Base-by-base conservation (phyloP, 1,140 invertebrate genomes). In the Camponotus vicinus region DNA sequence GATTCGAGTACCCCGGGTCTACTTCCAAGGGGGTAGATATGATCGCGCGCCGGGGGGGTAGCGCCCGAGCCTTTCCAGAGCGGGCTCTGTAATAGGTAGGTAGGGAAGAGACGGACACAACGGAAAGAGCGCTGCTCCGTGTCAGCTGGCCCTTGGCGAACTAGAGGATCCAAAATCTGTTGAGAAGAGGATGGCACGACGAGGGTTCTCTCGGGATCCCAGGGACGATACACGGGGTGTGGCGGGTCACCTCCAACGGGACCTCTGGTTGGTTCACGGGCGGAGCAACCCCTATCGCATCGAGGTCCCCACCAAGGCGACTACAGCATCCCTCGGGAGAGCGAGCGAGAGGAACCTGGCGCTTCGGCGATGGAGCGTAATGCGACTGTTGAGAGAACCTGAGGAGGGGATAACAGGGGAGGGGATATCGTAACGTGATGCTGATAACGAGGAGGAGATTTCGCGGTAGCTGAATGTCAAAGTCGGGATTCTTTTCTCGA, bases 221-320 rank as follows among this genome's bases (percentile, higher is more conserved):
- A 91, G 89, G 92, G 93, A 94, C 92, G 90, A 93, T 94, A 80
- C 91, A 85, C 90, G 92, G 94, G 95, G 94, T 95, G 95, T 95
- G 95, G 95, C 94, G 92, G 92, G 77, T 89, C 86, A 89, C 89
- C 92, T 91, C 91, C 89, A 93, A 85, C 93, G 91, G 91, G 91
- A 92, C 87, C 71, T 92, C 93, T 94, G 94, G 95, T 95, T 95
- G 95, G 94, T 92, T 90, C 94, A 93, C 93, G 92, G 95, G 95
- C 95, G 95, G 95, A 94, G 95, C 95, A 88, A 95, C 94, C 95
- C 95, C 94, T 94, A 94, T 94, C 92, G 91, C 91, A 91, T 91
- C 71, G 82, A 18, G 75, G 55, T 86, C 89, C 89, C 90, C 90
- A 89, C 90, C 90, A 89, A 52, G 42, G 34, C 59, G 59, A n/a